These are phyloP conservation scores for Erynnis tages DNA, from an alignment of 2,888 invertebrate species.

Conservation along the genomic window DNA sequence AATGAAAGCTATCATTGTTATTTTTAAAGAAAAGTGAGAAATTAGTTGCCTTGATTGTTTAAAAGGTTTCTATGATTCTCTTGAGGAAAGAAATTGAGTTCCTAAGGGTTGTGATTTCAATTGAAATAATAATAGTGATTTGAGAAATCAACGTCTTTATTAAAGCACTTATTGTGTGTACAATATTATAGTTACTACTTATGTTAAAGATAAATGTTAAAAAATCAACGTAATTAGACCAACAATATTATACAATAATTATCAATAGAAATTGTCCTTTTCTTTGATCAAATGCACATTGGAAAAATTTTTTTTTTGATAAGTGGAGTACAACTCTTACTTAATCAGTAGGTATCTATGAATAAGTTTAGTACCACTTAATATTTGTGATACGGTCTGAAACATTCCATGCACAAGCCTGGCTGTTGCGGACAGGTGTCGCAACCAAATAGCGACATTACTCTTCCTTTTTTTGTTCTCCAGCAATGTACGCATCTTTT, in stretches of 20 bases:
- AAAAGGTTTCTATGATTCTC: conserved; percentile 3
- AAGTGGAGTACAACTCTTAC: conserved; percentile 3
- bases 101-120: too few species aligned
- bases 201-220: too few species aligned
- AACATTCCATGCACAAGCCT: conserved; percentile 33
- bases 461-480: conserved; percentile 31
- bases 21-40: too few species aligned
- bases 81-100: too few species aligned
- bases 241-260: conserved; percentile 3
- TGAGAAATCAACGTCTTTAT: too few species aligned
- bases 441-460: conserved; percentile 28
- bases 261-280: conserved; percentile 3
- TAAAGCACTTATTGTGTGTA: too few species aligned
- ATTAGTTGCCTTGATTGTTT: too few species aligned
- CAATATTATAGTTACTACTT: too few species aligned
- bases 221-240: too few species aligned
- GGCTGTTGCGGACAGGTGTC: conserved; percentile 31
- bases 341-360: conserved; percentile 3
- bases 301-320: conserved; percentile 3
- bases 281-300: conserved; percentile 3
- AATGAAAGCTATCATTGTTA: conserved; percentile 2
- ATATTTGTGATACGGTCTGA: conserved; percentile 31
- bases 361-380: conserved; percentile 14
- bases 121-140: too few species aligned
- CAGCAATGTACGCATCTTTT: conserved; percentile 30